Percentiles rank a stretch among this genome's conserved stretches.
Conservation (phyloP, 2,797 vertebrate species). For the Pseudocheirus occidentalis region DNA sequence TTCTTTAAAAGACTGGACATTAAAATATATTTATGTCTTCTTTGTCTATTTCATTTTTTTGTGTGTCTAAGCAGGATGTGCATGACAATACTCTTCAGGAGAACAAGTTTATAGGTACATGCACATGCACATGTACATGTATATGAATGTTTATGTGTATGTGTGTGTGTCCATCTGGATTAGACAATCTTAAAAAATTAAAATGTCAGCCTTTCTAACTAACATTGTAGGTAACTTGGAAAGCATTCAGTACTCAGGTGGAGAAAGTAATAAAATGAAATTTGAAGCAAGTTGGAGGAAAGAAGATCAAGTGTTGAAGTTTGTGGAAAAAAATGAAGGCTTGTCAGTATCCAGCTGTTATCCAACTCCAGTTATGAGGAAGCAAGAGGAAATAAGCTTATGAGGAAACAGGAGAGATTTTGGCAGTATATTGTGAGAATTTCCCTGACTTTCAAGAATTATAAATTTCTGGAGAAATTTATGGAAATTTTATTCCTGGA, state of each 20-base stretch:
- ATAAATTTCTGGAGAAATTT: neutral
- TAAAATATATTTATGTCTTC: neutral
- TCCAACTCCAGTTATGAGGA: slow-evolving; percentile 11
- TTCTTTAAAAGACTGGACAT: neutral
- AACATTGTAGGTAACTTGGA: neutral
- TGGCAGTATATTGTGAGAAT: slow-evolving; percentile 28
- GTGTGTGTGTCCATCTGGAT: neutral
- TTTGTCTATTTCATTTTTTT: neutral
- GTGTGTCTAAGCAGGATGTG: neutral
- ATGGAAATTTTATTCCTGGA: neutral
- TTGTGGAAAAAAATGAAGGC: neutral
- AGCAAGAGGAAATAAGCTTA: slow-evolving; percentile 1
- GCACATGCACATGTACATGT: too few species aligned
- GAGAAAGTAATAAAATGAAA: neutral
- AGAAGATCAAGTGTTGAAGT: neutral
- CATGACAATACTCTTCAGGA: neutral
- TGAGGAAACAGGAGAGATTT: slow-evolving; percentile 1
- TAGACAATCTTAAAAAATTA: slow-evolving; percentile 1
- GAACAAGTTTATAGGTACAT: neutral
- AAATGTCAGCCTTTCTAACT: neutral
- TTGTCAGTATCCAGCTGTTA: slow-evolving; percentile 16
- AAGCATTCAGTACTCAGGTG: neutral
- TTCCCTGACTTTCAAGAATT: neutral
- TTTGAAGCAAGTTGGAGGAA: slow-evolving; percentile 3
- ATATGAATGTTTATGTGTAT: too few species aligned